Conservation (phyloP, 2,113 vertebrate genomes). For the Passer domesticus region DNA sequence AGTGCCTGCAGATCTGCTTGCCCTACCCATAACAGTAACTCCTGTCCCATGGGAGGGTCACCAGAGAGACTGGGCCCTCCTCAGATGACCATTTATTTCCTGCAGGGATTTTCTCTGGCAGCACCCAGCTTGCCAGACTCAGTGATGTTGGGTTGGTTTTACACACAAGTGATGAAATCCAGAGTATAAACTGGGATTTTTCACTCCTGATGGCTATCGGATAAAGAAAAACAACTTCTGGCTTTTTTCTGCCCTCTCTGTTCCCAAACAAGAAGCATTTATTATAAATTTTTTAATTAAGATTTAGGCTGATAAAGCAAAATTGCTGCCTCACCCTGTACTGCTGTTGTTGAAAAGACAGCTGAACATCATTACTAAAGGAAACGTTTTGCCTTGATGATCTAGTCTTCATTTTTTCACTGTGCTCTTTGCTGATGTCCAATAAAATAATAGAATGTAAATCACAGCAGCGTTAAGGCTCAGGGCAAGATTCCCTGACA, state of each 20-base stretch:
- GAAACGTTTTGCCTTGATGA: background rate
- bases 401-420: background rate
- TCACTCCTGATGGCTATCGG: background rate
- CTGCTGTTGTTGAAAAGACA: slow-evolving; percentile 16
- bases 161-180: background rate
- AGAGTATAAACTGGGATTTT: background rate
- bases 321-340: slow-evolving; percentile 29
- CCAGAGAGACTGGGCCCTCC: background rate
- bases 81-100: background rate
- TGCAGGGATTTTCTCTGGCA: background rate
- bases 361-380: slow-evolving; percentile 1
- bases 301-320: slow-evolving; percentile 15
- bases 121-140: background rate
- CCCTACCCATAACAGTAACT: background rate
- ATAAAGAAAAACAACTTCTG: slow-evolving; percentile 3
- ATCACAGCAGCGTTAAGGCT: background rate
- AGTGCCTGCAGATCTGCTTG: background rate
- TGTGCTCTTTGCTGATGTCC: background rate
- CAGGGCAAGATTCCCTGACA: background rate
- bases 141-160: background rate
- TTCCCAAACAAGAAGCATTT: slow-evolving; percentile 28
- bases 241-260: background rate
- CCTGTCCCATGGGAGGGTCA: background rate
- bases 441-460: slow-evolving; percentile 28
- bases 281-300: slow-evolving; percentile 29